These are phyloP conservation scores for Microtus montanus DNA, from an alignment of 2,113 vertebrate species.

Conservation along the genomic window DNA sequence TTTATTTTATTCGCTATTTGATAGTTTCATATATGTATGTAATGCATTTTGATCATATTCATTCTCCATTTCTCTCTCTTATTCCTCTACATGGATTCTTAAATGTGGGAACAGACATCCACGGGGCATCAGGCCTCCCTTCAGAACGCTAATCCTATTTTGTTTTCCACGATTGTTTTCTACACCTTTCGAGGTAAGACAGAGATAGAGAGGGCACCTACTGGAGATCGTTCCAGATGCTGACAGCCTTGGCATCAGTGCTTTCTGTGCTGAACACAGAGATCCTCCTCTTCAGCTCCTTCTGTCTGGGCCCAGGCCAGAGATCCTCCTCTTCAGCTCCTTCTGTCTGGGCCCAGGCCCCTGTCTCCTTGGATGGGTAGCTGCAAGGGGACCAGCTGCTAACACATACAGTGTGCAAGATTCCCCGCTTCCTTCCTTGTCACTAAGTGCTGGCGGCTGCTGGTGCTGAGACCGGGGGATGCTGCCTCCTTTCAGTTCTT, in stretches of 20 bases:
- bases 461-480: not conserved
- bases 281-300: not conserved
- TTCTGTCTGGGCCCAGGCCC: fast-evolving
- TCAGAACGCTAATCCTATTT: too few species aligned
- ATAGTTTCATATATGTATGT: not conserved
- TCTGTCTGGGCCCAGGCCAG: too few species aligned
- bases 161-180: not conserved
- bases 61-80: not conserved
- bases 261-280: fast-evolving
- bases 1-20: not conserved
- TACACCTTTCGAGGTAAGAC: not conserved
- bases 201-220: not conserved
- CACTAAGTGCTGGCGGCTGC: fast-evolving
- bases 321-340: not conserved
- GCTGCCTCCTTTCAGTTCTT: not conserved
- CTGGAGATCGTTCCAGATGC: not conserved
- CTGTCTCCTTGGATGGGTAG: not conserved
- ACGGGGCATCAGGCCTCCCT: not conserved
- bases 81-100: not conserved
- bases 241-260: not conserved
- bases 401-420: fast-evolving
- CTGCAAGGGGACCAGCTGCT: not conserved
- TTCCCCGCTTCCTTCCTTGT: fast-evolving
- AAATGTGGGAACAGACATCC: not conserved
- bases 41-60: not conserved